These are phyloP conservation scores for Blastobasis lacticolella DNA, from an alignment of 2,888 invertebrate species.

Conservation along the genomic window DNA sequence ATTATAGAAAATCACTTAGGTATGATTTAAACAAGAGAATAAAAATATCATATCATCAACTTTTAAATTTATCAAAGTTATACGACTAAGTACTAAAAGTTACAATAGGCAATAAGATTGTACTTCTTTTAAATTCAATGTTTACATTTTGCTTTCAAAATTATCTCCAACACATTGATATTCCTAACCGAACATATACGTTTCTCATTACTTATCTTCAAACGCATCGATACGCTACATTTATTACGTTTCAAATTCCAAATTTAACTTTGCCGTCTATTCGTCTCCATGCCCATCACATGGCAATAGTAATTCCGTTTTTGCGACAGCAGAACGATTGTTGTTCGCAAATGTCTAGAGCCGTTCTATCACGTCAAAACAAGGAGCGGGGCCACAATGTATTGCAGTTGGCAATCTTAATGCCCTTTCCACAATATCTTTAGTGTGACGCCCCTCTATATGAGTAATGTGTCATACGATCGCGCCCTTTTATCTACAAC, in stretches of 20 bases:
- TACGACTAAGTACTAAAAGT: no score
- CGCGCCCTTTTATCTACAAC: slow-evolving; percentile 60
- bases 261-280: slow-evolving; percentile 9
- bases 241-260: slow-evolving; percentile 55
- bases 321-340: slow-evolving; percentile 18
- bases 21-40: no score
- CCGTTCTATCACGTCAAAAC: slow-evolving; percentile 70
- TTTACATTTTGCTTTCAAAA: slow-evolving; percentile 11
- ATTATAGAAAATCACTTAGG: no score
- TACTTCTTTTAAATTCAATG: not conserved
- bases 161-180: slow-evolving; percentile 37
- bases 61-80: no score
- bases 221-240: slow-evolving; percentile 71
- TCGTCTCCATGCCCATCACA: not conserved
- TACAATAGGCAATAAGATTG: not conserved
- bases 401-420: slow-evolving; percentile 71
- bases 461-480: slow-evolving; percentile 71
- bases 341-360: slow-evolving; percentile 53
- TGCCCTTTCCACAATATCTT: slow-evolving; percentile 72
- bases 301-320: not conserved
- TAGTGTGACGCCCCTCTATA: slow-evolving; percentile 66
- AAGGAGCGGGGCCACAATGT: slow-evolving; percentile 64
- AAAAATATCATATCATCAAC: no score
- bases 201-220: slow-evolving; percentile 72
- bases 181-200: slow-evolving; percentile 57